These are phyloP conservation scores for Sericinus montela DNA, from an alignment of 2,888 invertebrate species.

Conservation along the genomic window DNA sequence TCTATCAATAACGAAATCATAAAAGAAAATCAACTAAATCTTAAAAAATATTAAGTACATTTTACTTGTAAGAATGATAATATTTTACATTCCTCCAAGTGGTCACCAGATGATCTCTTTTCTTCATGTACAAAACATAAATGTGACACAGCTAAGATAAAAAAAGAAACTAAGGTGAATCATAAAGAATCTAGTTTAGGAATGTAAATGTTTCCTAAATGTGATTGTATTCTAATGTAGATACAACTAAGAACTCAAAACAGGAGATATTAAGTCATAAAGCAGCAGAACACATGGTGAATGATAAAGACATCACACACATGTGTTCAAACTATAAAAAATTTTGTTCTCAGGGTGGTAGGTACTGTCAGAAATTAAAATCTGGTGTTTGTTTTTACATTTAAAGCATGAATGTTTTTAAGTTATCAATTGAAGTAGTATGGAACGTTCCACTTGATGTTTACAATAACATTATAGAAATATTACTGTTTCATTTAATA, in stretches of 20 bases:
- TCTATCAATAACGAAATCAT: too few species aligned
- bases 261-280: constrained; percentile 8
- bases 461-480: too few species aligned
- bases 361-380: constrained; percentile 41
- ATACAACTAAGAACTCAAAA: constrained; percentile 1
- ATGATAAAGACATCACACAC: constrained; percentile 29
- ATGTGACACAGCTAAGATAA: not conserved
- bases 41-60: too few species aligned
- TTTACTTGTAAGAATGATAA: too few species aligned
- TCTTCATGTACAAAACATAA: not conserved
- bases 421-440: not conserved
- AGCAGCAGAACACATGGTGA: constrained; percentile 26
- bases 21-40: too few species aligned
- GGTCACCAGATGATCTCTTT: constrained; percentile 3
- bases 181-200: not conserved
- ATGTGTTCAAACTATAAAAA: constrained; percentile 39
- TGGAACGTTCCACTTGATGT: not conserved
- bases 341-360: constrained; percentile 24
- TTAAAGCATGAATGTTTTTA: constrained; percentile 8
- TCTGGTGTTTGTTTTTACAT: constrained; percentile 42
- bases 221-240: not conserved
- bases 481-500: too few species aligned
- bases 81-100: not conserved
- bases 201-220: not conserved
- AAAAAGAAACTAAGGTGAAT: not conserved